Percentiles rank a stretch among this genome's conserved stretches.
Conservation (phyloP, 2,888 invertebrate genomes). For the Nezara viridula region DNA sequence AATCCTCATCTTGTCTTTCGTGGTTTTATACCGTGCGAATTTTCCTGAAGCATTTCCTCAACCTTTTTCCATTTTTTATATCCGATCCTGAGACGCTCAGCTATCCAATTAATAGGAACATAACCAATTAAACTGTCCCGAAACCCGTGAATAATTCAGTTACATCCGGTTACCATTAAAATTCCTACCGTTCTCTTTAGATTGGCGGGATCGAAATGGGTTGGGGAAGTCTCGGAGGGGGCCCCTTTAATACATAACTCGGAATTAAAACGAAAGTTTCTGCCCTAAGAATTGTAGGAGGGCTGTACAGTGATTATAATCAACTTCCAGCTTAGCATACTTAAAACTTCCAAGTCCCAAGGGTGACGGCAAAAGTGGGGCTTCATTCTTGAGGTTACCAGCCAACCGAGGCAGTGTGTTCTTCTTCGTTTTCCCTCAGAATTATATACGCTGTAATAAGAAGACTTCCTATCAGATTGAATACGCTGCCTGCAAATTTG, state of each 20-base stretch:
- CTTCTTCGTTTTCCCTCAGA: not conserved
- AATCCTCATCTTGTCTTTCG: not conserved
- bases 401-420: not conserved
- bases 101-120: constrained; percentile 13
- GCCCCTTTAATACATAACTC: constrained; percentile 8
- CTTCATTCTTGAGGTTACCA: not conserved
- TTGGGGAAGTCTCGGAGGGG: not conserved
- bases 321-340: constrained; percentile 23
- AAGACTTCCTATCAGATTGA: not conserved
- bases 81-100: not conserved
- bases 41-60: not conserved
- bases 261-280: constrained; percentile 32
- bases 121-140: constrained; percentile 20
- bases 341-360: constrained; percentile 10
- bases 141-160: constrained; percentile 28
- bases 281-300: constrained; percentile 20
- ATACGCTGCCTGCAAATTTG: not conserved
- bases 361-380: not conserved
- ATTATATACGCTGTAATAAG: not conserved
- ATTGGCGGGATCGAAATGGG: constrained; percentile 23
- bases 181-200: constrained; percentile 1
- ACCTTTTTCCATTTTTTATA: not conserved
- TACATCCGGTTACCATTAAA: constrained; percentile 15
- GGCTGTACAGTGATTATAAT: constrained; percentile 35
- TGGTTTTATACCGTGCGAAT: not conserved